Percentiles rank a stretch among this genome's conserved stretches.
Evolutionary conservation across 2,888 invertebrate genomes (phyloP).

Genomic region (Saturnia japonica): DNA sequence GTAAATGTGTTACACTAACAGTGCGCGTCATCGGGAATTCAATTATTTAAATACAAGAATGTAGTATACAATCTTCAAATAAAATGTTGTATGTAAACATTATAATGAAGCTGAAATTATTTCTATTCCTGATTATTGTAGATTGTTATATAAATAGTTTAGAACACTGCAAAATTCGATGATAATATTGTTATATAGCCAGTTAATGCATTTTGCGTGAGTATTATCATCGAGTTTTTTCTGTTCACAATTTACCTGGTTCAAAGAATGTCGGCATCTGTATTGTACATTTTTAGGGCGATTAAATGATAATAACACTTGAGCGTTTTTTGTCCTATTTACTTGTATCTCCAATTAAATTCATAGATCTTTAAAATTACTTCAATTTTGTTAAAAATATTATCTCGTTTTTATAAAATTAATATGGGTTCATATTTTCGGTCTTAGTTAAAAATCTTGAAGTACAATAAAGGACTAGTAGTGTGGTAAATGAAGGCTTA

Average conservation of each 20-base stretch:
- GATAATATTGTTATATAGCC: slow-evolving; percentile 67
- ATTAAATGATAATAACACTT: slow-evolving; percentile 75
- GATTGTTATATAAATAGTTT: slow-evolving; percentile 54
- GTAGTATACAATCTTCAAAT: slow-evolving; percentile 79
- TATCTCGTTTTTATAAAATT: too few relatives aligned
- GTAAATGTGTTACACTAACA: slow-evolving; percentile 71
- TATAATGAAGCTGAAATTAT: slow-evolving; percentile 67
- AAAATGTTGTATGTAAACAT: slow-evolving; percentile 78
- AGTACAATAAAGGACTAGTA: too few relatives aligned
- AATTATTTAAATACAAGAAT: slow-evolving; percentile 78
- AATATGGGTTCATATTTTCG: too few relatives aligned
- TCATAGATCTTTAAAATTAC: too few relatives aligned
- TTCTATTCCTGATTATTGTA: slow-evolving; percentile 76
- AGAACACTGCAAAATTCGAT: slow-evolving; percentile 54
- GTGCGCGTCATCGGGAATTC: slow-evolving; percentile 77
- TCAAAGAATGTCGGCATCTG: slow-evolving; percentile 74
- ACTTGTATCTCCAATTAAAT: not conserved
- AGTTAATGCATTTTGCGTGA: slow-evolving; percentile 72
- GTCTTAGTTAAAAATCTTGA: too few relatives aligned
- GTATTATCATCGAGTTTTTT: slow-evolving; percentile 69
- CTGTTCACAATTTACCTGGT: slow-evolving; percentile 56
- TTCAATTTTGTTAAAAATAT: too few relatives aligned
- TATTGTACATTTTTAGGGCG: slow-evolving; percentile 80
- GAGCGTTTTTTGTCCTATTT: slow-evolving; percentile 41
- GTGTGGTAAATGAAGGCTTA: too few relatives aligned